A percentile compares a stretch with the other conserved stretches of the same genome.
Evolutionary conservation across 2,888 invertebrate genomes (phyloP).

Genomic region (Ormyrus nitidulus): DNA sequence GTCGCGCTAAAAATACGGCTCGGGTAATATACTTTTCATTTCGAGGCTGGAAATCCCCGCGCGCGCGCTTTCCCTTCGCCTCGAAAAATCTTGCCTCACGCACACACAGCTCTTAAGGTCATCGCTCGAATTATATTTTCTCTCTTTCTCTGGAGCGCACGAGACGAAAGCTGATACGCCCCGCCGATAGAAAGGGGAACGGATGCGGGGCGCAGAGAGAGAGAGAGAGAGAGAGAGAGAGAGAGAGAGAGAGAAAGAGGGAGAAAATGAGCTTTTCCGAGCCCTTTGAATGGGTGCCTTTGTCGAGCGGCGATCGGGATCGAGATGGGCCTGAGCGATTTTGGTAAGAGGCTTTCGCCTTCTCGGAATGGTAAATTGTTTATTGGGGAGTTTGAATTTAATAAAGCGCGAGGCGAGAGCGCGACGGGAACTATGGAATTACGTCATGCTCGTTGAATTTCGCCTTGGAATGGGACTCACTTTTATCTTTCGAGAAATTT

Average conservation of each 20-base stretch:
- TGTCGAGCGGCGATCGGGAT: too few species aligned
- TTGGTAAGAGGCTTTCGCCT: neutral
- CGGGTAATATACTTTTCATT: too few species aligned
- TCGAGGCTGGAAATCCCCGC: too few species aligned
- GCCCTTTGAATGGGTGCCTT: too few species aligned
- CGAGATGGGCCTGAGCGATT: neutral
- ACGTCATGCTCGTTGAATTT: too few species aligned
- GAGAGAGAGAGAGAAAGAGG: neutral
- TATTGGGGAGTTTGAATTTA: neutral
- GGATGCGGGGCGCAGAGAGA: neutral
- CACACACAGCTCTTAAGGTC: constrained; percentile 52
- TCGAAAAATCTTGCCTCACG: too few species aligned
- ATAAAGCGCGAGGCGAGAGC: too few species aligned
- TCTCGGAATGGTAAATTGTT: neutral
- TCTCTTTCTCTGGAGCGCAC: constrained; percentile 55
- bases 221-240: neutral
- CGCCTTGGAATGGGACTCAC: too few species aligned
- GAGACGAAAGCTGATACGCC: constrained; percentile 53
- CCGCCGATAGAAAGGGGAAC: constrained; percentile 5
- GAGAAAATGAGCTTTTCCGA: constrained; percentile 40
- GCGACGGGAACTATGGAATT: too few species aligned
- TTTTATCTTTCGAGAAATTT: too few species aligned
- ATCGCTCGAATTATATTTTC: constrained; percentile 60
- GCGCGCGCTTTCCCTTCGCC: too few species aligned
- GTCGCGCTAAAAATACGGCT: too few species aligned